Evolutionary conservation across 2,888 invertebrate species (phyloP).

Genomic region (Gandaritis pyraliata): DNA sequence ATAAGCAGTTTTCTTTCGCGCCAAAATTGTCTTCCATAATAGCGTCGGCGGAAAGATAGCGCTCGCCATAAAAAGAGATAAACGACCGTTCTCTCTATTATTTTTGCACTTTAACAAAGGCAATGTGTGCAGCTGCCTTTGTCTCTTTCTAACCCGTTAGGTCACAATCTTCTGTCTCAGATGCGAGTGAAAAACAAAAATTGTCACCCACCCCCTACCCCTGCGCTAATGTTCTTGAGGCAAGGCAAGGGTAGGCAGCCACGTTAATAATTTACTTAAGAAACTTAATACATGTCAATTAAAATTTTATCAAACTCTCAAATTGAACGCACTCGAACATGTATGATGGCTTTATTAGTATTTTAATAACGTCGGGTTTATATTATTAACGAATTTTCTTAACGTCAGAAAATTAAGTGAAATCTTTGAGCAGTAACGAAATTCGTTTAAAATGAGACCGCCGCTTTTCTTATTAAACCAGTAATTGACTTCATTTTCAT

Average conservation of each 20-base stretch:
- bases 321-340: constrained; percentile 65
- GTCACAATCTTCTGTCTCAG: constrained; percentile 56
- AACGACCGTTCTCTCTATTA: constrained; percentile 84
- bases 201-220: constrained; percentile 72
- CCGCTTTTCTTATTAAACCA: constrained; percentile 17
- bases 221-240: constrained; percentile 75
- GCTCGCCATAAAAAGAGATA: constrained; percentile 84
- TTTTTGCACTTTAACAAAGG: constrained; percentile 83
- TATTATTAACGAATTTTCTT: constrained; percentile 38
- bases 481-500: constrained; percentile 19
- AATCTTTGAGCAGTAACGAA: constrained; percentile 8
- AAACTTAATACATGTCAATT: constrained; percentile 82
- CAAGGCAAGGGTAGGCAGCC: constrained; percentile 66
- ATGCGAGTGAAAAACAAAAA: constrained; percentile 80
- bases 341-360: constrained; percentile 71
- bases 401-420: constrained; percentile 7
- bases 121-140: constrained; percentile 80
- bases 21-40: constrained; percentile 84
- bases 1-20: constrained; percentile 85
- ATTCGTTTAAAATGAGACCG: constrained; percentile 15
- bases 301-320: constrained; percentile 77
- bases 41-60: constrained; percentile 81
- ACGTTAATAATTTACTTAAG: constrained; percentile 79
- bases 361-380: constrained; percentile 64
- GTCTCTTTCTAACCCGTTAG: constrained; percentile 66